These are phyloP conservation scores for Orgyia antiqua DNA, from an alignment of 2,888 invertebrate genomes.

Conservation along the genomic window DNA sequence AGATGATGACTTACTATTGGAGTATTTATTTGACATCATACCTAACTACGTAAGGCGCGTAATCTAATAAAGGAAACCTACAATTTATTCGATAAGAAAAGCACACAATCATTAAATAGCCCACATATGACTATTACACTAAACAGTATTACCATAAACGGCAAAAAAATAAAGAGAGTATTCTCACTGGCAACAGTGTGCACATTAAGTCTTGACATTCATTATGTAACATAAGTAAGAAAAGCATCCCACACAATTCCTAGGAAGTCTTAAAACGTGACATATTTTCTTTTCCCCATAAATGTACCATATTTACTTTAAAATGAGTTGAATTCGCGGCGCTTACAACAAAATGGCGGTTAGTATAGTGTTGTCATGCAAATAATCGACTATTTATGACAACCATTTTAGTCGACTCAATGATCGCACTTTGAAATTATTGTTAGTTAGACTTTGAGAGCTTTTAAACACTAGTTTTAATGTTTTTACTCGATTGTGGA, in stretches of 20 bases:
- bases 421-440: conserved; percentile 11
- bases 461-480: conserved; percentile 3
- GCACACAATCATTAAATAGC: not conserved
- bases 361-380: conserved; percentile 31
- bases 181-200: not conserved
- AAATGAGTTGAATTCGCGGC: conserved; percentile 18
- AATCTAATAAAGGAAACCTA: too few relatives aligned
- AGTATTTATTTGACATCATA: too few relatives aligned
- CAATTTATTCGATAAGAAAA: too few relatives aligned
- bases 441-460: conserved; percentile 2
- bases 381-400: conserved; percentile 21
- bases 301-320: conserved; percentile 12
- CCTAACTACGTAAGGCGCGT: too few relatives aligned
- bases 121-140: not conserved
- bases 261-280: conserved; percentile 11
- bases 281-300: conserved; percentile 12
- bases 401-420: conserved; percentile 30
- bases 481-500: conserved; percentile 22
- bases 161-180: not conserved
- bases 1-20: too few relatives aligned
- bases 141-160: not conserved
- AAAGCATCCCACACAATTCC: too few relatives aligned
- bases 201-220: too few relatives aligned
- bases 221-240: too few relatives aligned
- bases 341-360: conserved; percentile 11